A percentile compares a stretch with the other conserved stretches of the same genome.
phyloP scores from a whole-genome alignment of 2,888 invertebrate genomes.

The Meteorus colon region DNA sequence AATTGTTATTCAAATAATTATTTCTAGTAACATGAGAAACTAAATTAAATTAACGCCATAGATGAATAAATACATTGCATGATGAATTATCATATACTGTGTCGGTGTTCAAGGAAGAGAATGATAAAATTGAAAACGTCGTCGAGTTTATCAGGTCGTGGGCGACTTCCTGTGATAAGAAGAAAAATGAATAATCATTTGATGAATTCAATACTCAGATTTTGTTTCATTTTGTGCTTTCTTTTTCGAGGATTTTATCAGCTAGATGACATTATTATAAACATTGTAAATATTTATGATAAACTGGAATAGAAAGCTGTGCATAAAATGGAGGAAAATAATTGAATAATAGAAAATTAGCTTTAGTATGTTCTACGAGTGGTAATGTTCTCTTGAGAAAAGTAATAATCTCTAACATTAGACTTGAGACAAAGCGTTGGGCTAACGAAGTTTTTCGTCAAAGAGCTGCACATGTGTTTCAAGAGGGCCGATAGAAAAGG shows the following conservation, averaged over 20 bases:
- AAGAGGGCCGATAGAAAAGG: slow-evolving; percentile 42
- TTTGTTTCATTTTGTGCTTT: background rate
- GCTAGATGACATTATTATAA: background rate
- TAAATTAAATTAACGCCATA: no score
- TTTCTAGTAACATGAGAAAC: no score
- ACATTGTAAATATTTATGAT: no score
- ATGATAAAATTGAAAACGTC: slow-evolving; percentile 20
- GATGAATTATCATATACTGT: slow-evolving; percentile 7
- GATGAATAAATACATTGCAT: background rate
- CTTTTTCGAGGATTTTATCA: background rate
- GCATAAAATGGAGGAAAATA: background rate
- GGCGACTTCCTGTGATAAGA: slow-evolving; percentile 60
- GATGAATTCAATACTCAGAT: background rate
- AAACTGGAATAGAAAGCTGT: no score
- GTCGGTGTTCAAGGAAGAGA: background rate
- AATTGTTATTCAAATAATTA: no score
- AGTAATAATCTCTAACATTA: background rate
- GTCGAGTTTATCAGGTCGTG: slow-evolving; percentile 58
- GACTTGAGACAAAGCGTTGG: background rate
- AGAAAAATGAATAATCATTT: slow-evolving; percentile 55
- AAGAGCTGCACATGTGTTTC: slow-evolving; percentile 48
- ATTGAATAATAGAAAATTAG: background rate
- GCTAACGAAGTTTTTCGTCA: background rate
- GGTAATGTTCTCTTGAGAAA: no score
- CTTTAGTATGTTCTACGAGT: no score